Evolutionary conservation across 2,888 invertebrate genomes (phyloP).

Genomic region (Drosophila phalerata): DNA sequence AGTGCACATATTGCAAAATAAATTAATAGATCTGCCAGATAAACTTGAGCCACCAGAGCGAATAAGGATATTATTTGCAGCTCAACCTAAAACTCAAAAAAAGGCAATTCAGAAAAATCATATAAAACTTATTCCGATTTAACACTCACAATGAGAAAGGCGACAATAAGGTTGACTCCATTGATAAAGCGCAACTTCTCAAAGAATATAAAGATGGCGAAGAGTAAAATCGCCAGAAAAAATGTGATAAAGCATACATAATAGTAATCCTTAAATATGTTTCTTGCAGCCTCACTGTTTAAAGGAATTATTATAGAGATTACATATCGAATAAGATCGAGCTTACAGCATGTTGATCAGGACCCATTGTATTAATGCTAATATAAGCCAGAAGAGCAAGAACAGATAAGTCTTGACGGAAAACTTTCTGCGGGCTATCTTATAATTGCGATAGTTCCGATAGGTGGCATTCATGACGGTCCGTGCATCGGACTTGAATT

Average conservation of each 20-base stretch:
- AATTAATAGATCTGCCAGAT: conserved; percentile 38
- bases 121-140: not conserved
- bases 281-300: conserved; percentile 11
- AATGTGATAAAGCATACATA: conserved; percentile 43
- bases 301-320: not conserved
- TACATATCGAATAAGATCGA: not conserved
- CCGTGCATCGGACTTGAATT: conserved; percentile 12
- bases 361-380: conserved; percentile 54
- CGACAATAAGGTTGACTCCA: conserved; percentile 16
- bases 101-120: too few relatives aligned
- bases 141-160: conserved; percentile 59
- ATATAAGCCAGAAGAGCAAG: conserved; percentile 36
- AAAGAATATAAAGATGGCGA: conserved; percentile 50
- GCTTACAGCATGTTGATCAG: conserved; percentile 44
- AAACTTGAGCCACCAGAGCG: conserved; percentile 13
- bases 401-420: conserved; percentile 39
- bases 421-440: conserved; percentile 41
- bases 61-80: conserved; percentile 61
- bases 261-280: conserved; percentile 9
- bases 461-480: conserved; percentile 34
- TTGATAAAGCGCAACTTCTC: conserved; percentile 45
- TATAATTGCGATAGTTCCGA: conserved; percentile 24
- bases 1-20: conserved; percentile 32
- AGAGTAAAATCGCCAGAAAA: conserved; percentile 16
- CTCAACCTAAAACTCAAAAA: conserved; percentile 40